Conservation (phyloP, 2,113 vertebrate species). For the Aphelocoma coerulescens region DNA sequence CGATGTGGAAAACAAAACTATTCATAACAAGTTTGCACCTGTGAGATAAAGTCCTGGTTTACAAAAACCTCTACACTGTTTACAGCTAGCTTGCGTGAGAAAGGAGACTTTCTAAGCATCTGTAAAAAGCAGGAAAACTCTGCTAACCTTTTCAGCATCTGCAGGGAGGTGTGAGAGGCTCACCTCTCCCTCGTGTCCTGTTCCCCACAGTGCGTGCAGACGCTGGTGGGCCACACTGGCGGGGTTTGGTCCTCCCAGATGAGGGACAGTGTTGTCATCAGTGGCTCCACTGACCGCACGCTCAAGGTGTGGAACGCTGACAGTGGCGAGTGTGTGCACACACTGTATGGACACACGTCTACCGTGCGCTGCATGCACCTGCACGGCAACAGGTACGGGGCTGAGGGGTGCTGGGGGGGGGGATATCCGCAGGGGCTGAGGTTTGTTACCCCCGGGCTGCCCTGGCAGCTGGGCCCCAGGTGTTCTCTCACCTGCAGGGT, state of each 20-base stretch:
- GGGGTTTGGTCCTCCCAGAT: slow-evolving; percentile 71
- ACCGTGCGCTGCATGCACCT: slow-evolving; percentile 71
- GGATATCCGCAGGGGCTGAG: accelerated
- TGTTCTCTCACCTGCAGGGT: slow-evolving; percentile 14
- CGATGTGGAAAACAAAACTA: too few species aligned
- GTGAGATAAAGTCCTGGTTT: too few species aligned
- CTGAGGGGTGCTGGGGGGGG: accelerated
- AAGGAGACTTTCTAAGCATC: too few species aligned
- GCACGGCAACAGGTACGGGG: slow-evolving; percentile 41
- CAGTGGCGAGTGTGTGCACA: slow-evolving; percentile 64
- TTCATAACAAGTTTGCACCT: too few species aligned
- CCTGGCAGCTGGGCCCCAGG: neutral
- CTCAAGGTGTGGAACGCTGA: slow-evolving; percentile 68
- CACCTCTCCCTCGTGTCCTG: neutral
- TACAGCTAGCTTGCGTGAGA: too few species aligned
- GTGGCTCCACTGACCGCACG: slow-evolving; percentile 62
- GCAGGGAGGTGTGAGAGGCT: neutral
- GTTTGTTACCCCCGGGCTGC: neutral
- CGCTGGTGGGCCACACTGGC: slow-evolving; percentile 64
- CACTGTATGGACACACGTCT: slow-evolving; percentile 60
- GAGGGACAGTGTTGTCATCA: slow-evolving; percentile 63
- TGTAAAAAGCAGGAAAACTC: too few species aligned
- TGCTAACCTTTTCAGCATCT: too few species aligned
- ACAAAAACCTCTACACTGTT: too few species aligned
- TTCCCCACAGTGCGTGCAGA: slow-evolving; percentile 60